A percentile compares a stretch with the other conserved stretches of the same genome.
These are phyloP conservation scores for Tanytarsus gracilentus DNA, from an alignment of 2,888 invertebrate species.

Conservation along the genomic window DNA sequence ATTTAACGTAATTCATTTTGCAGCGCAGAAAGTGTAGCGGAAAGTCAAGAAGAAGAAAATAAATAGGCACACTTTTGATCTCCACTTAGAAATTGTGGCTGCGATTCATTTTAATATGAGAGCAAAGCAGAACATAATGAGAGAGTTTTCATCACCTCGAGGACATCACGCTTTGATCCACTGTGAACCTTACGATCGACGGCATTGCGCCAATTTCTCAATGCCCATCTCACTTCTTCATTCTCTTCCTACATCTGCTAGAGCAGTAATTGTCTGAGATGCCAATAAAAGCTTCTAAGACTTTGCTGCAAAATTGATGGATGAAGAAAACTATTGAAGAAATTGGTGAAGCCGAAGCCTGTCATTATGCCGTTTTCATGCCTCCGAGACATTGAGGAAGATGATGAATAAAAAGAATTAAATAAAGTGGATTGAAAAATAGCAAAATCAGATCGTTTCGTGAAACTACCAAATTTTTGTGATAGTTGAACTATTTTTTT, in stretches of 20 bases:
- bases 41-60: not conserved
- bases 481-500: not conserved
- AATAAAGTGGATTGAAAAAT: not conserved
- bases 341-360: constrained; percentile 26
- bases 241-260: constrained; percentile 18
- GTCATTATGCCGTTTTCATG: constrained; percentile 21
- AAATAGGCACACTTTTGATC: constrained; percentile 12
- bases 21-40: not conserved
- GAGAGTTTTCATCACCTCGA: constrained; percentile 24
- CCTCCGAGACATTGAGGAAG: constrained; percentile 20
- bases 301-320: constrained; percentile 2
- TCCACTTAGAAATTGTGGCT: not conserved
- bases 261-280: constrained; percentile 14
- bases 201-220: constrained; percentile 27
- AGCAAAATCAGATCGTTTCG: constrained; percentile 20
- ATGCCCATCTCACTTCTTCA: not conserved
- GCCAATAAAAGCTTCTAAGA: constrained; percentile 26
- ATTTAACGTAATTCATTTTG: no score
- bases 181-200: constrained; percentile 24
- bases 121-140: not conserved
- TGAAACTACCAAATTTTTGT: constrained; percentile 29
- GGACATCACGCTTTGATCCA: constrained; percentile 29
- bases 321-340: constrained; percentile 7
- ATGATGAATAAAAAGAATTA: not conserved
- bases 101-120: not conserved